These are phyloP conservation scores for Caenorhabditis brenneri DNA, from an alignment of 1,140 invertebrate species.

Conservation along the genomic window DNA sequence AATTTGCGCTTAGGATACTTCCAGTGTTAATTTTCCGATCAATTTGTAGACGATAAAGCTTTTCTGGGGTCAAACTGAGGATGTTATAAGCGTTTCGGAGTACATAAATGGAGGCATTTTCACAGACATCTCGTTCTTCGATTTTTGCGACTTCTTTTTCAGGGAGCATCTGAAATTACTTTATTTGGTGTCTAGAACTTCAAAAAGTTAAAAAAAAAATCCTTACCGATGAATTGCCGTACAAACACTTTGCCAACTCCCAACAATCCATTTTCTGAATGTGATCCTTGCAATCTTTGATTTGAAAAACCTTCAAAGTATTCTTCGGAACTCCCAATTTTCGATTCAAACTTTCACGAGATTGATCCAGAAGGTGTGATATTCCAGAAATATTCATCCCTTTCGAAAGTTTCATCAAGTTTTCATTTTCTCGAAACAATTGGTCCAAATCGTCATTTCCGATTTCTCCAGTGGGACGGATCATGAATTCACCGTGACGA, in stretches of 20 bases:
- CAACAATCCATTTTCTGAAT: slow-evolving; percentile 25
- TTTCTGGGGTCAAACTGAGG: neutral
- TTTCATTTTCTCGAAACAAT: neutral
- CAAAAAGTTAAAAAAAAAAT: neutral
- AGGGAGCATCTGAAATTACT: neutral
- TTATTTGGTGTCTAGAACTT: neutral
- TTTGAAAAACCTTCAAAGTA: neutral
- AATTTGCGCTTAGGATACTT: neutral
- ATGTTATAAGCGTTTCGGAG: slow-evolving; percentile 12
- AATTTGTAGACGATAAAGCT: neutral
- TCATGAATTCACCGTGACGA: neutral
- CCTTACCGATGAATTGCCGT: neutral
- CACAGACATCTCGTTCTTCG: slow-evolving; percentile 18
- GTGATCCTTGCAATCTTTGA: neutral
- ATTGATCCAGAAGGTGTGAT: neutral
- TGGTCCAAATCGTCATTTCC: neutral
- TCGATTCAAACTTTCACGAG: neutral
- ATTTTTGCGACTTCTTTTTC: neutral
- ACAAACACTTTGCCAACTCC: slow-evolving; percentile 13
- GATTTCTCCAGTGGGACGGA: neutral
- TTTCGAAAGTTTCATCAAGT: neutral
- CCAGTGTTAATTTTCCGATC: neutral
- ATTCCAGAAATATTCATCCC: neutral
- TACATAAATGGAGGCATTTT: slow-evolving; percentile 3
- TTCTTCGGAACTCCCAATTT: neutral